These are phyloP conservation scores for Lepilemur ruficaudatus DNA, from an alignment of 2,797 vertebrate genomes.

Conservation along the genomic window DNA sequence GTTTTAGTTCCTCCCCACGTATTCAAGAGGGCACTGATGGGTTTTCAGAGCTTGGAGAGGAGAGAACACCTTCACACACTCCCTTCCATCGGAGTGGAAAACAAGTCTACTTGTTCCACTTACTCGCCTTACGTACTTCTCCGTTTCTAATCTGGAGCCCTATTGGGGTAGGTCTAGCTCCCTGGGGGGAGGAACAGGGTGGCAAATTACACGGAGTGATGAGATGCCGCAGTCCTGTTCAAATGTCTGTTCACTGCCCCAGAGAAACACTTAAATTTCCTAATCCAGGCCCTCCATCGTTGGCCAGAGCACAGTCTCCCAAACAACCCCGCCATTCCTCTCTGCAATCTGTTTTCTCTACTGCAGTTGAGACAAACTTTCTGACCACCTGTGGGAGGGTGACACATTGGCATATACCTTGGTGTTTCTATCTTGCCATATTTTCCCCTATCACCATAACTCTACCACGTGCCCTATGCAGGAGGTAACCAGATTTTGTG, in stretches of 20 bases:
- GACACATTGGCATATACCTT: not conserved
- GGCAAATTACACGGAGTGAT: not conserved
- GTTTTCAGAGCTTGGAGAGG: not conserved
- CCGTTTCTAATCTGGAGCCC: not conserved
- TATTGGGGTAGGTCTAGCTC: not conserved
- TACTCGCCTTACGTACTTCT: not conserved
- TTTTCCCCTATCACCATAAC: not conserved
- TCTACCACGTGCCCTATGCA: not conserved
- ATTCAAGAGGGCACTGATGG: not conserved
- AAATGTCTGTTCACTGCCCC: not conserved
- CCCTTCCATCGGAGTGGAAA: not conserved
- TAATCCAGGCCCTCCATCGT: not conserved
- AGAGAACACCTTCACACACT: not conserved
- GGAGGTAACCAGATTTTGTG: not conserved
- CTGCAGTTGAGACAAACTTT: not conserved
- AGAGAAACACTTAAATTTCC: not conserved
- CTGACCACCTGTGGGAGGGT: not conserved
- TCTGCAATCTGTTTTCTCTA: not conserved
- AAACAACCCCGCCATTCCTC: no score
- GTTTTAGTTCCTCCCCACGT: not conserved
- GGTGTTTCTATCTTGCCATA: not conserved
- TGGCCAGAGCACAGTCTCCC: not conserved
- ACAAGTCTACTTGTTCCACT: not conserved
- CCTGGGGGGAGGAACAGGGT: not conserved
- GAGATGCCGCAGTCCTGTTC: not conserved